Conservation (phyloP, 2,888 invertebrate species). For the Eupithecia dodoneata region DNA sequence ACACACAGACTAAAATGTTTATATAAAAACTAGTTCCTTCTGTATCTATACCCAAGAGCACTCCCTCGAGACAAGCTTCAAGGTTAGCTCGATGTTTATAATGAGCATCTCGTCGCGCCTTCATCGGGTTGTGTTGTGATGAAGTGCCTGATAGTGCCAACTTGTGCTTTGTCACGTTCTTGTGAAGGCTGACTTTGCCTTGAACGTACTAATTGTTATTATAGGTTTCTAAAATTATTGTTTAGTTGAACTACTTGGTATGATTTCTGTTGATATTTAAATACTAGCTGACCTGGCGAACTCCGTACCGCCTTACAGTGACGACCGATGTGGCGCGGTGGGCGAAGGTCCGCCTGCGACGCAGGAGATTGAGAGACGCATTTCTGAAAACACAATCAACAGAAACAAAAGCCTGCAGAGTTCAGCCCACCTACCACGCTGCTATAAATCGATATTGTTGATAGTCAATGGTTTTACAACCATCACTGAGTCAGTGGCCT, state of each 20-base stretch:
- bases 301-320: too few relatives aligned
- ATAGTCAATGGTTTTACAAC: conserved; percentile 22
- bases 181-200: conserved; percentile 6
- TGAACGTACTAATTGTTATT: neutral
- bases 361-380: too few relatives aligned
- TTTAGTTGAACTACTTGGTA: too few relatives aligned
- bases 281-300: too few relatives aligned
- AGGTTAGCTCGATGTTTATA: conserved; percentile 49
- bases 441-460: conserved; percentile 28
- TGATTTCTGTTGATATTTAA: too few relatives aligned
- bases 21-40: neutral
- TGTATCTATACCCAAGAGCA: neutral
- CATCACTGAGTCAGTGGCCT: conserved; percentile 29
- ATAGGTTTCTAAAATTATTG: neutral
- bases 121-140: conserved; percentile 41
- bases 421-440: neutral
- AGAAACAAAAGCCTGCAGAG: neutral
- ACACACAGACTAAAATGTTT: too few relatives aligned
- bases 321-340: too few relatives aligned
- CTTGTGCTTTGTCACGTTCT: conserved; percentile 27
- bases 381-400: neutral
- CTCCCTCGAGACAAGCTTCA: conserved; percentile 7
- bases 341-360: too few relatives aligned
- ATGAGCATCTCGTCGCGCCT: conserved; percentile 46
- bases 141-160: conserved; percentile 34